phyloP scores from a whole-genome alignment of 2,113 vertebrate species.

The Saccopteryx bilineata region DNA sequence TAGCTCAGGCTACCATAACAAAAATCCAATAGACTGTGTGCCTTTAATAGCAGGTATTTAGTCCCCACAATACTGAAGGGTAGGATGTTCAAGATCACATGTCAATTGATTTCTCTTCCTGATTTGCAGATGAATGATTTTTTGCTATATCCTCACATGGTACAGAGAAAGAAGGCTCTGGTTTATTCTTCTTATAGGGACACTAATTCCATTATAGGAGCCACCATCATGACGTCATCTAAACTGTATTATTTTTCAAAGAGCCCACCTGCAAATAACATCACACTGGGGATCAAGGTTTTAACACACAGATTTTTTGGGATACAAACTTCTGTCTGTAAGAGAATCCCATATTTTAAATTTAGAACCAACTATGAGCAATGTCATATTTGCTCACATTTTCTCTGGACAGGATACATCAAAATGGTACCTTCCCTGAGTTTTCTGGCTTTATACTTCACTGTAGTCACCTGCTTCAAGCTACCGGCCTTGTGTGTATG shows the following conservation, averaged over 20 bases:
- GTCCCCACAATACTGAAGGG: not conserved
- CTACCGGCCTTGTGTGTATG: not conserved
- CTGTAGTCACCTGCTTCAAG: not conserved
- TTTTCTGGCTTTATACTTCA: not conserved
- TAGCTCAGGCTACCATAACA: not conserved
- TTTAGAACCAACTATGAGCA: not conserved
- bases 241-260: not conserved
- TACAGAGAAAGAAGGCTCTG: not conserved
- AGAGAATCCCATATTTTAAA: not conserved
- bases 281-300: not conserved
- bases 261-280: not conserved
- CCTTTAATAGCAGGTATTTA: not conserved
- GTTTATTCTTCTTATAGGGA: not conserved
- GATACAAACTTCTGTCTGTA: not conserved
- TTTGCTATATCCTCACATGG: not conserved
- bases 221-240: not conserved
- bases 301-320: not conserved
- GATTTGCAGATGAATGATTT: not conserved
- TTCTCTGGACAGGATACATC: not conserved
- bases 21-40: not conserved
- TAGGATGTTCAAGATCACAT: not conserved
- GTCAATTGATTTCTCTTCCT: not conserved
- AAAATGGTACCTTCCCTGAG: not conserved
- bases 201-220: not conserved
- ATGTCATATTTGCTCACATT: not conserved